These are phyloP conservation scores for Tringa solitaria DNA, from an alignment of 2,113 vertebrate genomes.

Conservation along the genomic window DNA sequence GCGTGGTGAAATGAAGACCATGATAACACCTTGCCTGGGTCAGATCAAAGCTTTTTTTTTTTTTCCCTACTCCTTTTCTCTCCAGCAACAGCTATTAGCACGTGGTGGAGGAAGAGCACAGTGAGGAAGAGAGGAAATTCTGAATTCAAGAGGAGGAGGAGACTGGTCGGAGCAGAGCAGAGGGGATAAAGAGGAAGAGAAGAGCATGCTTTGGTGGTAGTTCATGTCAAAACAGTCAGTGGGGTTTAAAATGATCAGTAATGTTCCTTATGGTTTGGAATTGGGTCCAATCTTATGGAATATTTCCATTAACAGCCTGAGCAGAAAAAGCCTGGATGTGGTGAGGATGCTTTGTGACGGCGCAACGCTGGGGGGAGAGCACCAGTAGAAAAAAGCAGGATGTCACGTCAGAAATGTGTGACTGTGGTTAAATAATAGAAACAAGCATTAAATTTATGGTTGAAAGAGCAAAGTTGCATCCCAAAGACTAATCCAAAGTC, in stretches of 20 bases:
- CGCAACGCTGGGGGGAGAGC: neutral
- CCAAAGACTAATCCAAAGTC: neutral
- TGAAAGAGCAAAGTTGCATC: neutral
- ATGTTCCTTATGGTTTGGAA: neutral
- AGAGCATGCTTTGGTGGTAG: neutral
- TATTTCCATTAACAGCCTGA: neutral
- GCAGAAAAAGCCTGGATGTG: neutral
- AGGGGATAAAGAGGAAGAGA: neutral
- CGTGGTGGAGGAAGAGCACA: neutral
- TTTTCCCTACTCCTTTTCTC: neutral
- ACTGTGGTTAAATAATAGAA: neutral
- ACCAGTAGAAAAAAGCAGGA: neutral
- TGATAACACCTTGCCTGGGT: neutral
- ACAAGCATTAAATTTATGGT: rapidly evolving
- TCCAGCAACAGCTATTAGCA: neutral
- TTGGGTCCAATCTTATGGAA: rapidly evolving
- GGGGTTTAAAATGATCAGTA: neutral
- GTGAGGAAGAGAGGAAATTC: neutral
- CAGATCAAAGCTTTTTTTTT: neutral
- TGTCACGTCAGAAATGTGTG: neutral
- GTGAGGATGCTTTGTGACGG: neutral
- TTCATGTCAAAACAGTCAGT: neutral
- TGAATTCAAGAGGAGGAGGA: neutral
- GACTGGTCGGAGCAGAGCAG: neutral
- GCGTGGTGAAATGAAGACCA: neutral